These are phyloP conservation scores for Philhelius pedissequus DNA, from an alignment of 2,888 invertebrate genomes.

Conservation along the genomic window DNA sequence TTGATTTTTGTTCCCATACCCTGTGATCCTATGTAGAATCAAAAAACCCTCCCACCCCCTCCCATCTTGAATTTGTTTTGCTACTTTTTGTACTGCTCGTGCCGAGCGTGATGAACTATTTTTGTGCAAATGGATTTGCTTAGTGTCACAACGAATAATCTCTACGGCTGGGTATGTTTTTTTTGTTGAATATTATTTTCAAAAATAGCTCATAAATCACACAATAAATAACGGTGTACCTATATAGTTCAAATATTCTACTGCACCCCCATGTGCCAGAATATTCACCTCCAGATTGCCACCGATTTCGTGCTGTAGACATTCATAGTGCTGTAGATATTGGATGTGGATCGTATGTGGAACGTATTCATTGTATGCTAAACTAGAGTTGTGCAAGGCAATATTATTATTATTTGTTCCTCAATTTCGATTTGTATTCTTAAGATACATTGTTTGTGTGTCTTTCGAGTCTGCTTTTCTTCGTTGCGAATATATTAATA, in stretches of 20 bases:
- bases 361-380: constrained; percentile 55
- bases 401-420: constrained; percentile 36
- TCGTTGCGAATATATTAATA: constrained; percentile 66
- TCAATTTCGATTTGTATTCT: constrained; percentile 18
- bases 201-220: constrained; percentile 55
- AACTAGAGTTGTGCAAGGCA: constrained; percentile 46
- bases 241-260: neutral
- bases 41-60: neutral
- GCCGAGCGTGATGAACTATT: constrained; percentile 63
- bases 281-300: constrained; percentile 40
- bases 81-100: constrained; percentile 12
- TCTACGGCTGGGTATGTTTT: constrained; percentile 68
- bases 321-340: constrained; percentile 28
- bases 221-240: constrained; percentile 32
- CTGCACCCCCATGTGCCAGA: constrained; percentile 29
- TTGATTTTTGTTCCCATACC: neutral
- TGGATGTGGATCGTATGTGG: constrained; percentile 58
- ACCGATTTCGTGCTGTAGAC: constrained; percentile 26
- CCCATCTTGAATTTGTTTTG: neutral
- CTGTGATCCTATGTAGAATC: neutral
- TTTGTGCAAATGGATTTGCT: constrained; percentile 68
- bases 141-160: constrained; percentile 67
- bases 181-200: constrained; percentile 22
- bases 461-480: constrained; percentile 17
- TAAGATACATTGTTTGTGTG: constrained; percentile 17